Conservation (phyloP, 2,888 invertebrate species). For the Epinotia nisella region DNA sequence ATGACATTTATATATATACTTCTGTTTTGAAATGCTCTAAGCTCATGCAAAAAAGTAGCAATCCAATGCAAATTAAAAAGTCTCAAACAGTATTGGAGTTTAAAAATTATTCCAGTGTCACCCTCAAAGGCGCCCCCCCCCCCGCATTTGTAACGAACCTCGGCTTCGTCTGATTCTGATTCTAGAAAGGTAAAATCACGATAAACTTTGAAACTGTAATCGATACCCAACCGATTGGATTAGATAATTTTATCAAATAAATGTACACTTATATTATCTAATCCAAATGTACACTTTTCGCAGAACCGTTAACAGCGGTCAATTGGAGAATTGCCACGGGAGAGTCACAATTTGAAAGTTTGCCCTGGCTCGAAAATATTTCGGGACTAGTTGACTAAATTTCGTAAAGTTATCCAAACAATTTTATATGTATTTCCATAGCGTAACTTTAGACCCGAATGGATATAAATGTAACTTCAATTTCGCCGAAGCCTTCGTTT, state of each 20-base stretch:
- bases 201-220: slow-evolving; percentile 25
- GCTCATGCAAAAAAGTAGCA: not conserved
- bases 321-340: slow-evolving; percentile 20
- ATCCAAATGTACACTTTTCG: slow-evolving; percentile 24
- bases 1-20: too few relatives aligned
- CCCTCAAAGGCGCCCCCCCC: slow-evolving; percentile 13
- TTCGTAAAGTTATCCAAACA: slow-evolving; percentile 32
- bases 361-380: slow-evolving; percentile 35
- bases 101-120: slow-evolving; percentile 18
- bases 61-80: slow-evolving; percentile 8
- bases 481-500: not conserved
- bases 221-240: slow-evolving; percentile 17
- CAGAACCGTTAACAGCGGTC: slow-evolving; percentile 29
- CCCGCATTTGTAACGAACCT: slow-evolving; percentile 1
- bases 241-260: slow-evolving; percentile 31
- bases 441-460: not conserved
- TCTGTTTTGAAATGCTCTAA: not conserved
- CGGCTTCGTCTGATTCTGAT: not conserved
- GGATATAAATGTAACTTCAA: not conserved
- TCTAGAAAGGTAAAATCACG: slow-evolving; percentile 15
- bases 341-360: slow-evolving; percentile 31
- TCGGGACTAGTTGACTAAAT: slow-evolving; percentile 33
- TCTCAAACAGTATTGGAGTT: slow-evolving; percentile 4
- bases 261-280: too few relatives aligned
- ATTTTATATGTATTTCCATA: slow-evolving; percentile 29